phyloP scores from a whole-genome alignment of 2,113 vertebrate species.

The Oryzias melastigma region DNA sequence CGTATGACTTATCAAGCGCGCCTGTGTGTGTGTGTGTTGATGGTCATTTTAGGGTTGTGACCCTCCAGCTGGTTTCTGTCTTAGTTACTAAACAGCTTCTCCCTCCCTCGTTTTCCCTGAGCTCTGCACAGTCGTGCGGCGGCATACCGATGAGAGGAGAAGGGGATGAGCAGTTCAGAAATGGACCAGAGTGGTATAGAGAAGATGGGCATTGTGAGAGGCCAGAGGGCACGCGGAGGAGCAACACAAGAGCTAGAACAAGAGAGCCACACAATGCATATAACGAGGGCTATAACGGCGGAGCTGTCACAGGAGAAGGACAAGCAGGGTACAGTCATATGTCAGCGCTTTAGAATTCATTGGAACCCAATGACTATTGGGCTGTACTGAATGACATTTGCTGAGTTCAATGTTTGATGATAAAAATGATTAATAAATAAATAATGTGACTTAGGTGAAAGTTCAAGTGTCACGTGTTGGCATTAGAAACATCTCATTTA shows the following conservation, averaged over 20 bases:
- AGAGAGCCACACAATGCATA: slow-evolving; percentile 38
- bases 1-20: slow-evolving; percentile 50
- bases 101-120: slow-evolving; percentile 31
- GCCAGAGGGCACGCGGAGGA: slow-evolving; percentile 38
- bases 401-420: slow-evolving; percentile 62
- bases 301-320: slow-evolving; percentile 62
- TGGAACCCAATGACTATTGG: slow-evolving; percentile 66
- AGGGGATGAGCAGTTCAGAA: slow-evolving; percentile 20
- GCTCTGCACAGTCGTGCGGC: slow-evolving; percentile 53
- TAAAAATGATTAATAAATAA: neutral
- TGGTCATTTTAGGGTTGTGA: slow-evolving; percentile 62
- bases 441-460: neutral
- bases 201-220: slow-evolving; percentile 2
- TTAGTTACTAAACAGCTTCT: slow-evolving; percentile 60
- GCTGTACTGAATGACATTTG: slow-evolving; percentile 69
- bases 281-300: slow-evolving; percentile 41
- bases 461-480: no score
- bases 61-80: slow-evolving; percentile 67
- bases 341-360: slow-evolving; percentile 74
- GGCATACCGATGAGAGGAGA: slow-evolving; percentile 68
- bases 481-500: neutral
- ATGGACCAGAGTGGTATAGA: slow-evolving; percentile 9
- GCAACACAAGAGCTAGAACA: slow-evolving; percentile 27
- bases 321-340: slow-evolving; percentile 61
- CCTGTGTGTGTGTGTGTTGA: slow-evolving; percentile 26